Conservation (phyloP, 2,888 invertebrate species). For the Alentia gelatinosa region DNA sequence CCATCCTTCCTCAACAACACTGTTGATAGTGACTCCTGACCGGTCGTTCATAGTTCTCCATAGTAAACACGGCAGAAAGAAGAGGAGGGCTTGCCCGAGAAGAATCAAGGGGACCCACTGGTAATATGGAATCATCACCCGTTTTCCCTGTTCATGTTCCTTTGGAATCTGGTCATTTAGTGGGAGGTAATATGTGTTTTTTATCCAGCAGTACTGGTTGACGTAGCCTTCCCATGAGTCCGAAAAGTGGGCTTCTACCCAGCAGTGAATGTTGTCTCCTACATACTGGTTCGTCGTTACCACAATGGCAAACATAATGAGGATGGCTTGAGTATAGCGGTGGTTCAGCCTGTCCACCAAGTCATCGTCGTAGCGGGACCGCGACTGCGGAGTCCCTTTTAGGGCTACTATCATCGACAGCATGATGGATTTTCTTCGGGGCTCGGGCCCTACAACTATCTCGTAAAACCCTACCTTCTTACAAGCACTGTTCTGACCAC, state of each 20-base stretch:
- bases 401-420: background rate
- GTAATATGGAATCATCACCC: constrained; percentile 67
- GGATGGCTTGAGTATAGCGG: constrained; percentile 64
- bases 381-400: constrained; percentile 25
- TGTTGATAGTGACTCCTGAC: constrained; percentile 67
- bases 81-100: constrained; percentile 65
- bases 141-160: constrained; percentile 64
- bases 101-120: constrained; percentile 69
- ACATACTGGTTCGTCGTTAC: constrained; percentile 67
- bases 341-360: constrained; percentile 64
- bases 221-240: constrained; percentile 66
- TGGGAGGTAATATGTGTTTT: constrained; percentile 68
- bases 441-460: background rate
- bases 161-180: constrained; percentile 66
- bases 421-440: background rate
- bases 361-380: constrained; percentile 66
- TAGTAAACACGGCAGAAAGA: constrained; percentile 62
- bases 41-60: constrained; percentile 63
- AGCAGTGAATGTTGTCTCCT: constrained; percentile 67
- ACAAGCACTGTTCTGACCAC: too few species aligned
- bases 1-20: constrained; percentile 67
- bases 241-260: constrained; percentile 68
- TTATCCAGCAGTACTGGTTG: constrained; percentile 69
- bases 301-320: constrained; percentile 66
- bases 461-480: background rate